These are phyloP conservation scores for Hypomesus transpacificus DNA, from an alignment of 2,113 vertebrate species.

Conservation along the genomic window DNA sequence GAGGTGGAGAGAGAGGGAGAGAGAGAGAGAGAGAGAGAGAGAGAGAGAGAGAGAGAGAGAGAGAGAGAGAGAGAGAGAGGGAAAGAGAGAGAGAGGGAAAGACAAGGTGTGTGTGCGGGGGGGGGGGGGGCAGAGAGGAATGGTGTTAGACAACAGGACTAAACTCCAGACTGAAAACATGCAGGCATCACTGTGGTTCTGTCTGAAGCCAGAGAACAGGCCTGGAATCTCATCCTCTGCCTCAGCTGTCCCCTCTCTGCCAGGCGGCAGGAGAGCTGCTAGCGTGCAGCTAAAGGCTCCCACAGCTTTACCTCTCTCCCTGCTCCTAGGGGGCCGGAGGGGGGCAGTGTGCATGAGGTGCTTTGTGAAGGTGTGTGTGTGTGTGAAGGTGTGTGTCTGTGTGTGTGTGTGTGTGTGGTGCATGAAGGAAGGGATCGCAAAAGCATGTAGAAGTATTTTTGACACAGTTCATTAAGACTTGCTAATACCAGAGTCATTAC, in stretches of 20 bases:
- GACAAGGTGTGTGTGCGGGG: conserved; percentile 47
- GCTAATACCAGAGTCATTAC: conserved; percentile 55
- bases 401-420: conserved; percentile 2
- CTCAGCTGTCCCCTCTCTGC: conserved; percentile 63
- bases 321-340: conserved; percentile 42
- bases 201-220: conserved; percentile 61
- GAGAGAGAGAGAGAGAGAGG: conserved; percentile 26
- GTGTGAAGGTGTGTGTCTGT: conserved; percentile 7
- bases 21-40: conserved; percentile 40
- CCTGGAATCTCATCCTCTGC: conserved; percentile 72
- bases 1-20: too few species aligned
- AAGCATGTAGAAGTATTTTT: neutral
- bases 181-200: conserved; percentile 58
- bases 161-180: conserved; percentile 37
- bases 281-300: conserved; percentile 67
- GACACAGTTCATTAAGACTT: conserved; percentile 20
- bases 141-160: conserved; percentile 20
- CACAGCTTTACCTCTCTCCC: conserved; percentile 64
- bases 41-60: conserved; percentile 21
- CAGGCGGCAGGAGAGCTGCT: conserved; percentile 60
- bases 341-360: neutral
- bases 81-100: too few species aligned
- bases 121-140: conserved; percentile 29
- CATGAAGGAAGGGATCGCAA: neutral
- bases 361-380: conserved; percentile 27